Evolutionary conservation across 2,888 invertebrate genomes (phyloP), one percentile per base, ranked within the genome.

Genomic region (Meteorus cinctellus): DNA sequence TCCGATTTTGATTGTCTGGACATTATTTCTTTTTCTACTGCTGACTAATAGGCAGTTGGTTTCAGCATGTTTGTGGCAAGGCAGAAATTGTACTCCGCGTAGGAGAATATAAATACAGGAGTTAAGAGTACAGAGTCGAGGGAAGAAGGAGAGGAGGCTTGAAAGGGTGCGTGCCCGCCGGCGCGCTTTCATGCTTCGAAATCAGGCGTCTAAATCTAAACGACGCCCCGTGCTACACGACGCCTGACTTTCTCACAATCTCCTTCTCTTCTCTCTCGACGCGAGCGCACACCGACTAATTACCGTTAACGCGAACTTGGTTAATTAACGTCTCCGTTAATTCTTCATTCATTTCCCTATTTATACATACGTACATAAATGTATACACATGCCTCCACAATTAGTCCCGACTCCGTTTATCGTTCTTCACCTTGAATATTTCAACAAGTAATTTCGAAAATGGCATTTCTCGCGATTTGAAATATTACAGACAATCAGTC

Each of bases 191-290:
- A 85, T 86, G 84, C 82, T 81, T 72, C 82, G 83, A 85, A 85
- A 86, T 86, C 86, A 85, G 82, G 84, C 86, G 84, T 86, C 86
- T 86, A 86, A 86, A 86, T 86, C 86, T 86, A 86, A 86, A 86
- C 86, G 86, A 83, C 83, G 82, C 81, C 82, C 19, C 19, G 19
- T 55, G 19, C n/a, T 29, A 72, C 76, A 68, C 68, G 68, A 63
- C 59, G 60, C 79, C 81, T 79, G 78, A 80, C 63, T 34, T n/a
- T 34, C 34, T 55, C 51, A 34, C 75, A n/a, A 45, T 41, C 55
- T 24, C 27, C 16, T 55, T 31, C 48, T 68, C 65, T 60, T 59
- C 34, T 41, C 77, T 72, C 74, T 71, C 70, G 75, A 68, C 62
- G 63, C 75, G 75, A 71, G 75, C 76, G 77, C 79, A 80, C 84